These are phyloP conservation scores for Drosophila rhopaloa DNA, from an alignment of 1,140 invertebrate species.

Conservation along the genomic window DNA sequence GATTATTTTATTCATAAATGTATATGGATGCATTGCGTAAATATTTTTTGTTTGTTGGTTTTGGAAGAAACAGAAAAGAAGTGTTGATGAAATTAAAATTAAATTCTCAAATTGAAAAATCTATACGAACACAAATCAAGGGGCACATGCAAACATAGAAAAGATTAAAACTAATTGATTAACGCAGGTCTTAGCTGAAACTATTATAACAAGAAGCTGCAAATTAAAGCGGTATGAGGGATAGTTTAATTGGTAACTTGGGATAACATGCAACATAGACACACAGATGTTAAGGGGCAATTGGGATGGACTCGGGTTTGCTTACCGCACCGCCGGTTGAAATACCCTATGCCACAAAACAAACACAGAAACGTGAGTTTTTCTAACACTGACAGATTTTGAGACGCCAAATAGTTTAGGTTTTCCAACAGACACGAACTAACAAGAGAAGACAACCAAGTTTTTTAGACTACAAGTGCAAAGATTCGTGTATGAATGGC, in stretches of 20 bases:
- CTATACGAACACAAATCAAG: slow-evolving; percentile 27
- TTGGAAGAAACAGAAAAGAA: slow-evolving; percentile 77
- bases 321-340: slow-evolving; percentile 17
- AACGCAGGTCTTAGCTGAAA: background rate
- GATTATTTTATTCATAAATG: slow-evolving; percentile 31
- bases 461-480: slow-evolving; percentile 6
- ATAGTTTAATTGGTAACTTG: background rate
- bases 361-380: slow-evolving; percentile 7
- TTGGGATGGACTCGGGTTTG: background rate
- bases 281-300: slow-evolving; percentile 2
- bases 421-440: slow-evolving; percentile 13
- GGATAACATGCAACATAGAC: slow-evolving; percentile 16
- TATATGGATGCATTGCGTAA: slow-evolving; percentile 51
- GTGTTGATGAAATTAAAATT: slow-evolving; percentile 62
- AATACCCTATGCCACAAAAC: slow-evolving; percentile 10
- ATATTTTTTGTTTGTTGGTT: slow-evolving; percentile 22
- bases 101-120: slow-evolving; percentile 44
- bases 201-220: slow-evolving; percentile 12
- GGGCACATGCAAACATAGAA: slow-evolving; percentile 21
- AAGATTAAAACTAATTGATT: slow-evolving; percentile 4
- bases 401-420: slow-evolving; percentile 12
- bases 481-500: slow-evolving; percentile 2
- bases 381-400: slow-evolving; percentile 33
- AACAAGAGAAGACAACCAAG: slow-evolving; percentile 16
- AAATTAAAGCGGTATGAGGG: slow-evolving; percentile 21